These are phyloP conservation scores for Argyrosomus japonicus DNA, from an alignment of 2,113 vertebrate genomes.

Conservation along the genomic window DNA sequence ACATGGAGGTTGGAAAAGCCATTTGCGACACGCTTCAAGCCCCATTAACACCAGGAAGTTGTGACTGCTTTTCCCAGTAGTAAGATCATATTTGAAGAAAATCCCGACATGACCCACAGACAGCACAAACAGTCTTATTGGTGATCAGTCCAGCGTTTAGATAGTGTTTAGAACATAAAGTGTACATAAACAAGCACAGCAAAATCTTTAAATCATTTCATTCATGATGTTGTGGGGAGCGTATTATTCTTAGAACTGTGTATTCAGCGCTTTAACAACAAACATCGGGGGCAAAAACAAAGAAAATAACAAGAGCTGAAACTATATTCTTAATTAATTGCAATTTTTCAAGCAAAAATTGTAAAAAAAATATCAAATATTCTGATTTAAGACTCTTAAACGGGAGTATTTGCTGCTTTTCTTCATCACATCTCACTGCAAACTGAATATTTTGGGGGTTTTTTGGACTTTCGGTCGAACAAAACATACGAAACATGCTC, in stretches of 20 bases:
- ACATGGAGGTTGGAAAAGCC: not conserved
- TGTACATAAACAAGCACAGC: not conserved
- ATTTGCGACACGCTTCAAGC: not conserved
- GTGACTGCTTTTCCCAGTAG: not conserved
- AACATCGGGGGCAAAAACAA: not conserved
- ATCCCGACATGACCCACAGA: not conserved
- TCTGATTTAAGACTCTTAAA: not conserved
- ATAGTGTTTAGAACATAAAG: not conserved
- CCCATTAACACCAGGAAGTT: not conserved
- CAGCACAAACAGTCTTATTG: not conserved
- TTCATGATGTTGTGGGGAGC: not conserved
- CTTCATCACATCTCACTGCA: not conserved
- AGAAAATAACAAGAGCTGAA: not conserved
- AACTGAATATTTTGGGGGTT: not conserved
- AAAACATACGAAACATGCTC: not conserved
- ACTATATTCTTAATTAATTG: too few species aligned
- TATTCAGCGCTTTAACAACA: too few species aligned
- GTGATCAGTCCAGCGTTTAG: not conserved
- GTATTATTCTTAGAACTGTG: too few species aligned
- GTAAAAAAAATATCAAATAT: not conserved
- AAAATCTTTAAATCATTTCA: not conserved
- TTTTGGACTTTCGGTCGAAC: not conserved
- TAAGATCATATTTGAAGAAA: slow-evolving; percentile 5
- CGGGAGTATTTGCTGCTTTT: not conserved
- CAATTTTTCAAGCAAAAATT: not conserved